Conservation (phyloP, 2,797 vertebrate genomes). For the Xiphorhynchus erythropygius region DNA sequence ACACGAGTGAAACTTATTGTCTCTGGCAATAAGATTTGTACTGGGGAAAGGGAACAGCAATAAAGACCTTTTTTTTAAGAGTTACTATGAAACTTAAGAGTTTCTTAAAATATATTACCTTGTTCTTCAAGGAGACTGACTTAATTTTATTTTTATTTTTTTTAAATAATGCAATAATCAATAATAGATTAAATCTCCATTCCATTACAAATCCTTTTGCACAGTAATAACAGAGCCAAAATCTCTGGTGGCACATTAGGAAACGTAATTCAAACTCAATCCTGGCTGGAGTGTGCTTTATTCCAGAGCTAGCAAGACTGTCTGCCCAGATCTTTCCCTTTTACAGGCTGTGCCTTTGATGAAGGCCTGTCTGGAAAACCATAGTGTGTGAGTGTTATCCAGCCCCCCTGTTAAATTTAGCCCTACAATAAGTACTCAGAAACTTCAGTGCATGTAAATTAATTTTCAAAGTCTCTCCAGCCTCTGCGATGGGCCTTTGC, state of each 20-base stretch:
- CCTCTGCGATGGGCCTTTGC: neutral
- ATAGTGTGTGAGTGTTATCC: neutral
- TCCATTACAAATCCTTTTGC: constrained; percentile 46
- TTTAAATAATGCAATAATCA: constrained; percentile 39
- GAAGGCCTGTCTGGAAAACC: neutral
- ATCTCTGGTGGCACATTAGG: neutral
- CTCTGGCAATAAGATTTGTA: neutral
- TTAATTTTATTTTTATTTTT: constrained; percentile 16
- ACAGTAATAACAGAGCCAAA: neutral
- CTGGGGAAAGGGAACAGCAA: neutral
- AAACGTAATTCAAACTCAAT: constrained; percentile 5
- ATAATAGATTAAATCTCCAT: constrained; percentile 8
- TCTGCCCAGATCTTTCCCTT: neutral
- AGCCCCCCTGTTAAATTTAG: neutral
- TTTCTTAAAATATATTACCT: neutral
- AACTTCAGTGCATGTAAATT: neutral
- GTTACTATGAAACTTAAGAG: neutral
- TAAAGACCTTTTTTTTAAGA: neutral
- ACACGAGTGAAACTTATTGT: neutral
- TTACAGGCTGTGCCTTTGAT: neutral
- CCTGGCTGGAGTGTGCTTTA: neutral
- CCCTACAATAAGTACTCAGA: neutral
- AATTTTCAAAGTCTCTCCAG: neutral
- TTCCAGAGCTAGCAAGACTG: neutral
- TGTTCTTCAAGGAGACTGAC: constrained; percentile 7